Percentiles rank a stretch among this genome's conserved stretches.
Conservation (phyloP, 2,797 vertebrate species). For the Darevskia nairensis region DNA sequence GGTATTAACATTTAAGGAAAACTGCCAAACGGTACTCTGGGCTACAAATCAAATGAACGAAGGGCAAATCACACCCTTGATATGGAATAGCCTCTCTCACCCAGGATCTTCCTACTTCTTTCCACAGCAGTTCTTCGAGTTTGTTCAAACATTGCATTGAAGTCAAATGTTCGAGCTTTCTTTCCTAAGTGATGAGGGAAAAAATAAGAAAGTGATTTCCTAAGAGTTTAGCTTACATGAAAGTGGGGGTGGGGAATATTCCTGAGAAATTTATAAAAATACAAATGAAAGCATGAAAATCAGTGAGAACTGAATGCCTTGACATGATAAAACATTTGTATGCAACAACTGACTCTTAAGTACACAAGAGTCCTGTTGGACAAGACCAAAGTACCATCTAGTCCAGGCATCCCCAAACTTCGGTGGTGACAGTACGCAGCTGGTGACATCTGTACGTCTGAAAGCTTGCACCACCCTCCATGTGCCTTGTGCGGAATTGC, state of each 20-base stretch:
- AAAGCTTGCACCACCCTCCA: not conserved
- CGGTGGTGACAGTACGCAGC: not conserved
- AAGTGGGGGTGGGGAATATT: not conserved
- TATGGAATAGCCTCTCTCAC: conserved; percentile 72
- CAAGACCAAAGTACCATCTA: not conserved
- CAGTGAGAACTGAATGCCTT: not conserved
- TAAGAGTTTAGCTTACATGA: not conserved
- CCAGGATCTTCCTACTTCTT: conserved; percentile 88
- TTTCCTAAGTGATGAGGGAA: conserved; percentile 81
- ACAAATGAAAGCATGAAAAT: not conserved
- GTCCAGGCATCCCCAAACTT: too few relatives aligned
- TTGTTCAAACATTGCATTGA: conserved; percentile 96
- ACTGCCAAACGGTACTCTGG: not conserved
- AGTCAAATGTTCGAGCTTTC: conserved; percentile 96
- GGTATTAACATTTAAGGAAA: not conserved
- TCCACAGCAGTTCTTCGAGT: conserved; percentile 95
- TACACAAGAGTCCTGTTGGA: too few relatives aligned
- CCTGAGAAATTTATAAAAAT: not conserved
- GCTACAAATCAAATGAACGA: not conserved
- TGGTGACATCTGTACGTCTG: not conserved
- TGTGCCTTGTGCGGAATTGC: not conserved
- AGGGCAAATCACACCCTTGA: not conserved
- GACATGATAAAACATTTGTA: not conserved
- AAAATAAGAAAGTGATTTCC: not conserved
- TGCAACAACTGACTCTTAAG: not conserved